Conservation (phyloP, 2,888 invertebrate genomes). For the Drosophila borborema region DNA sequence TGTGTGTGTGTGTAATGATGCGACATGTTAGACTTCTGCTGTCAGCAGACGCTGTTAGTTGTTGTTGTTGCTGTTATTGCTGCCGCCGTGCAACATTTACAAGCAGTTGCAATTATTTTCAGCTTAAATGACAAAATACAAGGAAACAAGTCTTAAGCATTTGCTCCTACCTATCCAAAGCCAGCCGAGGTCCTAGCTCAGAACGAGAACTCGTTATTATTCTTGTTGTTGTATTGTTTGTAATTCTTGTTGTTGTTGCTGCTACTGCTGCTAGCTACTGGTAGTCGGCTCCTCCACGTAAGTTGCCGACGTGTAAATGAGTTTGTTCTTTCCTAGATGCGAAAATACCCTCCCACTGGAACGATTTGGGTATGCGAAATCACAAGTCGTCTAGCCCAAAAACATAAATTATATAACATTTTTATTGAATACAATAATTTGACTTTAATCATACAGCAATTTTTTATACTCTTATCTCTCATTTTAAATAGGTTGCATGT, state of each 20-base stretch:
- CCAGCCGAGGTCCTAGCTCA: slow-evolving; percentile 8
- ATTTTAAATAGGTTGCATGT: background rate
- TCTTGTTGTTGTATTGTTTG: slow-evolving; percentile 42
- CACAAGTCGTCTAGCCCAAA: background rate
- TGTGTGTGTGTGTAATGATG: slow-evolving; percentile 65
- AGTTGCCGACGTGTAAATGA: slow-evolving; percentile 58
- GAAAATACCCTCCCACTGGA: slow-evolving; percentile 12
- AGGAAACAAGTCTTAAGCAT: slow-evolving; percentile 83
- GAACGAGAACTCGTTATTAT: slow-evolving; percentile 46
- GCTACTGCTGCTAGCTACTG: slow-evolving; percentile 31
- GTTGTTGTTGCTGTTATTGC: slow-evolving; percentile 45
- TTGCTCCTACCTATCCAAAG: slow-evolving; percentile 38
- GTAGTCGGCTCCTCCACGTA: slow-evolving; percentile 41
- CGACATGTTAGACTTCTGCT: slow-evolving; percentile 64
- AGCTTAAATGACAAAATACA: slow-evolving; percentile 84
- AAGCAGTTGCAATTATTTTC: slow-evolving; percentile 84
- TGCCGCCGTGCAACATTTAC: slow-evolving; percentile 67
- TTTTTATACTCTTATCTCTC: background rate
- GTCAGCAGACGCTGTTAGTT: slow-evolving; percentile 58
- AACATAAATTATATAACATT: too few relatives aligned
- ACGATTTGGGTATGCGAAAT: background rate
- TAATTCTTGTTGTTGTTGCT: slow-evolving; percentile 24
- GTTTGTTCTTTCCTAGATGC: slow-evolving; percentile 45
- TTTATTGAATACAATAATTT: background rate
- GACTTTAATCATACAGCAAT: too few relatives aligned